Percentiles rank a stretch among this genome's conserved stretches.
These are phyloP conservation scores for Caenorhabditis sinica DNA, from an alignment of 2,888 invertebrate genomes.

Conservation along the genomic window DNA sequence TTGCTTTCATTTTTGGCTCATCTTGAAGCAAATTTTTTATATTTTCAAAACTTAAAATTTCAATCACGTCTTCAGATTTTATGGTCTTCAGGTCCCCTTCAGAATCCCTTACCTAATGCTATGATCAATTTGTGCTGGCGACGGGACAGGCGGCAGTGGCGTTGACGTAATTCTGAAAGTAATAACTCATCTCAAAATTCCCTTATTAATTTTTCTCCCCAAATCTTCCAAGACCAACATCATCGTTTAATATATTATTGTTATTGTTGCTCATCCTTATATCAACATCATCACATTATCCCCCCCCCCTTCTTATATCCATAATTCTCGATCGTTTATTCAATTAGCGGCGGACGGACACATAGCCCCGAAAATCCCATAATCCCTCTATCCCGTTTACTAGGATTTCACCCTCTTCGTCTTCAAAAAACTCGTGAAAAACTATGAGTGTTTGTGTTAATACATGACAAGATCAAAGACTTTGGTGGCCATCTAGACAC, in stretches of 20 bases:
- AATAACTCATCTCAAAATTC: background rate
- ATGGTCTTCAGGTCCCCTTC: background rate
- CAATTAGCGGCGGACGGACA: conserved; percentile 45
- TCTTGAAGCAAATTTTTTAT: too few relatives aligned
- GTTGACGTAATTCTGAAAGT: conserved; percentile 69
- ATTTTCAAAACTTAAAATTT: background rate
- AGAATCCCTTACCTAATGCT: conserved; percentile 78
- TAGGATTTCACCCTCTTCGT: conserved; percentile 37
- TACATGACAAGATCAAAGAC: conserved; percentile 27
- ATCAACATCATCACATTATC: background rate
- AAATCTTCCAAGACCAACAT: background rate
- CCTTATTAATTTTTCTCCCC: background rate
- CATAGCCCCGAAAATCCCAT: conserved; percentile 17
- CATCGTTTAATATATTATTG: background rate
- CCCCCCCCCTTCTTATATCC: too few relatives aligned
- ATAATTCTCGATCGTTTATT: conserved; percentile 11
- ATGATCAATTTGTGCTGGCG: conserved; percentile 78
- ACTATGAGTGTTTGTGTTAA: too few relatives aligned
- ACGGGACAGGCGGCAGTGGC: conserved; percentile 77
- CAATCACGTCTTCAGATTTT: background rate
- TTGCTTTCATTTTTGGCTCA: too few relatives aligned
- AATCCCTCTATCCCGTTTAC: conserved; percentile 39
- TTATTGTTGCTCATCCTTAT: background rate
- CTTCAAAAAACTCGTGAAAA: too few relatives aligned
- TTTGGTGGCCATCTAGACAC: background rate